A percentile compares a stretch with the other conserved stretches of the same genome.
These are phyloP conservation scores for Perognathus longimembris DNA, from an alignment of 2,113 vertebrate species.

Conservation along the genomic window DNA sequence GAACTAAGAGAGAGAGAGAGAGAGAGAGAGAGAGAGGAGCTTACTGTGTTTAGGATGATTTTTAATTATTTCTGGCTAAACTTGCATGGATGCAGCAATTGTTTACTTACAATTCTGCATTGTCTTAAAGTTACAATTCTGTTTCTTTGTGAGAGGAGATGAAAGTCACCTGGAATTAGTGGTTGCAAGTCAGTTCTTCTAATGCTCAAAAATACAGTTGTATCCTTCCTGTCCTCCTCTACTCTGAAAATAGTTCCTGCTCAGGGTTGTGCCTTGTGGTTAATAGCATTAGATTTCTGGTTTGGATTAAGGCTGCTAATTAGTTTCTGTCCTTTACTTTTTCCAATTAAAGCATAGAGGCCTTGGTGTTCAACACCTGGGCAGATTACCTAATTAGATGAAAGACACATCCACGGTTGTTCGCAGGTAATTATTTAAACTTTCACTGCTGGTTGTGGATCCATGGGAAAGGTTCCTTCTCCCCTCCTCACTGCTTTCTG, in stretches of 20 bases:
- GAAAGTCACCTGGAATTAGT: slow-evolving; percentile 43
- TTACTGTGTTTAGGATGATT: background rate
- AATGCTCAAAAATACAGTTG: slow-evolving; percentile 40
- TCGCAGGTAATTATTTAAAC: slow-evolving; percentile 81
- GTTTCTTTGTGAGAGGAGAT: background rate
- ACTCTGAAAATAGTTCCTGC: slow-evolving; percentile 54
- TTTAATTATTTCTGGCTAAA: background rate
- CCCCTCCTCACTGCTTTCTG: too few relatives aligned
- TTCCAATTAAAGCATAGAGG: slow-evolving; percentile 85
- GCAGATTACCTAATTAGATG: slow-evolving; percentile 85
- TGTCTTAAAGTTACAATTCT: background rate
- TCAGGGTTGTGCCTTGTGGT: slow-evolving; percentile 71
- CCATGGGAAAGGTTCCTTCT: background rate
- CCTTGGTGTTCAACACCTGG: slow-evolving; percentile 84
- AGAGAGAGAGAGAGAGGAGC: too few relatives aligned
- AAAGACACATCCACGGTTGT: slow-evolving; percentile 72
- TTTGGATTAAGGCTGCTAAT: slow-evolving; percentile 86
- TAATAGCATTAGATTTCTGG: slow-evolving; percentile 86
- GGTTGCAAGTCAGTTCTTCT: slow-evolving; percentile 32
- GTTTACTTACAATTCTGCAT: background rate
- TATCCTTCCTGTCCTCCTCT: background rate
- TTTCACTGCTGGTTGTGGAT: slow-evolving; percentile 47
- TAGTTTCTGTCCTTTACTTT: slow-evolving; percentile 86
- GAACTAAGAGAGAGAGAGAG: background rate
- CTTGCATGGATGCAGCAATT: too few relatives aligned